Conservation (phyloP, 92 coral and sea anemone species). For the Meandrina meandrites region DNA sequence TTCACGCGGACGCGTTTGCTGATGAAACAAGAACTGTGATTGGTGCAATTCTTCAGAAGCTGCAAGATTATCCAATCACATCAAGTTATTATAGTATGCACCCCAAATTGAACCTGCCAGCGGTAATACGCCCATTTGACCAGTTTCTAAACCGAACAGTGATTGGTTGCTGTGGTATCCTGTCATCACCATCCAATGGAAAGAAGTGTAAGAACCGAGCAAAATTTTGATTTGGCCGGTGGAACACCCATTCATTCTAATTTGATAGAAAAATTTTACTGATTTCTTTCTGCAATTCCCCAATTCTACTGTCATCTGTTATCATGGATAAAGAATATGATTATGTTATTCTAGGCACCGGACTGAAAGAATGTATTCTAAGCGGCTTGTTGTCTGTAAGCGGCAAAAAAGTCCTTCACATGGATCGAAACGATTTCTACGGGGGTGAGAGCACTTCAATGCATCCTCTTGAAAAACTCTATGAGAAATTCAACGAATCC, state of each 20-base stretch:
- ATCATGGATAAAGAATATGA: slow-evolving; percentile 88
- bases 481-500: slow-evolving; percentile 63
- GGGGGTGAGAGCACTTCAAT: slow-evolving; percentile 94
- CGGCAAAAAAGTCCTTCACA: slow-evolving; percentile 85
- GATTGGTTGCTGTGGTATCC: slow-evolving; percentile 41
- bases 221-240: neutral
- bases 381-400: slow-evolving; percentile 87
- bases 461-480: slow-evolving; percentile 75
- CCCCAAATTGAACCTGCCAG: neutral
- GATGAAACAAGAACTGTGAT: slow-evolving; percentile 35
- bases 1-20: neutral
- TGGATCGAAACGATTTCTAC: slow-evolving; percentile 86
- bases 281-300: neutral
- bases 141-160: slow-evolving; percentile 11
- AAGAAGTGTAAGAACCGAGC: neutral
- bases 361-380: slow-evolving; percentile 94
- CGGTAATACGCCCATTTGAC: slow-evolving; percentile 3
- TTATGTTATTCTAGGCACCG: slow-evolving; percentile 91
- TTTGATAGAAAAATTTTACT: neutral
- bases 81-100: neutral
- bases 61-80: slow-evolving; percentile 33
- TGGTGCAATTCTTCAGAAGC: slow-evolving; percentile 32
- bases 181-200: slow-evolving; percentile 4
- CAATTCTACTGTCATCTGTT: neutral
- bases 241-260: slow-evolving; percentile 17